Evolutionary conservation across 2,797 vertebrate species (phyloP).

Genomic region (Alectoris magna): DNA sequence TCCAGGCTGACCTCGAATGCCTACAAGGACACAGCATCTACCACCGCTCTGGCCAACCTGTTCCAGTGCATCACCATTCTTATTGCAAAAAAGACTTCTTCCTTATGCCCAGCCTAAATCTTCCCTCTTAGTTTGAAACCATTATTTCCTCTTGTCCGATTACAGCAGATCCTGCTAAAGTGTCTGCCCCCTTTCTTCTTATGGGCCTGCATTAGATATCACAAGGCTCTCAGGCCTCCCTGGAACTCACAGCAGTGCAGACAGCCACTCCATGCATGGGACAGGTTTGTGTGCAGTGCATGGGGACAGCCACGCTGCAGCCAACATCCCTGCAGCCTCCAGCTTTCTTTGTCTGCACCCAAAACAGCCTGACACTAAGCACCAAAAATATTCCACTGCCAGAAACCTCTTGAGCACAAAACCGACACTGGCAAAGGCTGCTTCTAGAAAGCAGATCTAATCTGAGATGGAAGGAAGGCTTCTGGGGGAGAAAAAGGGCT

Average conservation of each 20-base stretch:
- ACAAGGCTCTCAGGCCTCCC: no score
- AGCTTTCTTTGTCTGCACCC: neutral
- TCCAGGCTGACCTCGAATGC: no score
- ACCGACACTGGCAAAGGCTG: fast-evolving
- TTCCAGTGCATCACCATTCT: no score
- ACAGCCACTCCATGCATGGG: neutral
- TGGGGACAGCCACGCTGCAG: neutral
- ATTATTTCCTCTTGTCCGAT: no score
- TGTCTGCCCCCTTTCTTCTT: no score
- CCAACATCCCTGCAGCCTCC: fast-evolving
- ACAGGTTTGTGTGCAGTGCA: fast-evolving
- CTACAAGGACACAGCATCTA: no score
- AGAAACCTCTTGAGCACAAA: neutral
- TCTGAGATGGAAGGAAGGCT: neutral
- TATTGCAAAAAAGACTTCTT: no score
- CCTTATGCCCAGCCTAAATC: no score
- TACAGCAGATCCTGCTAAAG: no score
- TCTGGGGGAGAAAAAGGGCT: neutral
- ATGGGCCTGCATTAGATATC: no score
- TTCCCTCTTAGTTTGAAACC: no score
- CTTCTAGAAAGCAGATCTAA: neutral
- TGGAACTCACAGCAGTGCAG: neutral
- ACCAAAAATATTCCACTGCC: fast-evolving
- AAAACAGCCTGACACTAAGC: neutral
- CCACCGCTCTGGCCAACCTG: no score